These are phyloP conservation scores for Ormyrus thymus DNA, from an alignment of 2,888 invertebrate genomes.

Conservation along the genomic window DNA sequence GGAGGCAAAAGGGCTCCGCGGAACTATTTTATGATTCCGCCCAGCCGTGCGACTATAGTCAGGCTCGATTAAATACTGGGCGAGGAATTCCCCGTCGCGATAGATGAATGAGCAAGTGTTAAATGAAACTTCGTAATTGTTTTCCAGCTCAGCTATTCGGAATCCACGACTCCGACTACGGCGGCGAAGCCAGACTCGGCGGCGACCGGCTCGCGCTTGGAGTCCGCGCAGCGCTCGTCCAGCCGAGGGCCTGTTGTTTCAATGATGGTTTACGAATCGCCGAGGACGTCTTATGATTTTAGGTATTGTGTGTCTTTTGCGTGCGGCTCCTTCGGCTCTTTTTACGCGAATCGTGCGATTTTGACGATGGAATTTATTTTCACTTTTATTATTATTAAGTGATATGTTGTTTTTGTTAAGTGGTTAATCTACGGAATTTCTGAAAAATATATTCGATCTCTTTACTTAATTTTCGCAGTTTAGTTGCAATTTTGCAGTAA, in stretches of 20 bases:
- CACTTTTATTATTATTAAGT: too few relatives aligned
- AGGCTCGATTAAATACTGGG: conserved; percentile 1
- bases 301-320: conserved; percentile 21
- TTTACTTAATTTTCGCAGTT: too few relatives aligned
- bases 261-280: conserved; percentile 9
- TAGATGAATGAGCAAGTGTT: conserved; percentile 6
- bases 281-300: conserved; percentile 26
- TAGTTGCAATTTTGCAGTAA: too few relatives aligned
- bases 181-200: conserved; percentile 11
- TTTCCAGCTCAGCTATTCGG: conserved; percentile 35
- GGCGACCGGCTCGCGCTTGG: conserved; percentile 13
- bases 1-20: not conserved
- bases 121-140: conserved; percentile 48
- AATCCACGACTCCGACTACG: conserved; percentile 29
- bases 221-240: not conserved
- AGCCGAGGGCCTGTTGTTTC: not conserved
- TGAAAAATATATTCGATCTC: too few relatives aligned
- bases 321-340: not conserved
- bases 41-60: not conserved
- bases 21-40: conserved; percentile 30
- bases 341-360: too few relatives aligned
- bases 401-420: too few relatives aligned
- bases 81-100: not conserved
- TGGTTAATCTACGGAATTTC: too few relatives aligned
- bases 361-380: too few relatives aligned